These are phyloP conservation scores for Neuroterus valhalla DNA, from an alignment of 1,140 invertebrate genomes.

Conservation along the genomic window DNA sequence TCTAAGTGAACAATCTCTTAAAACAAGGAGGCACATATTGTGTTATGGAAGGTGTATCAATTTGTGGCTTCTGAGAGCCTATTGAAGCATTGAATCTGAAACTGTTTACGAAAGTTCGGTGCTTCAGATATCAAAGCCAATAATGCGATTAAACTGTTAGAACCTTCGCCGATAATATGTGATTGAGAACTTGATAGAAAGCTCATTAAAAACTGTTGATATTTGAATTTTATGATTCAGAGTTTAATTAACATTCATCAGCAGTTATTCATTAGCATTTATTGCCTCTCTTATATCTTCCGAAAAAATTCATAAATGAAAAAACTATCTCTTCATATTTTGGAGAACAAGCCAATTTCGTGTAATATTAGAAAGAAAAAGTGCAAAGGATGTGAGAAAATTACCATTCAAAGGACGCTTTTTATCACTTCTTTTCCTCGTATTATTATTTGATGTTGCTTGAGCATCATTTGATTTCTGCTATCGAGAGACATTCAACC, in stretches of 20 bases:
- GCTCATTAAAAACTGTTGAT: slow-evolving; percentile 3
- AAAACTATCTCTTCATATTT: too few relatives aligned
- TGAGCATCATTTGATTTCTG: not conserved
- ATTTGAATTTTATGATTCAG: too few relatives aligned
- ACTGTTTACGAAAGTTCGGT: not conserved
- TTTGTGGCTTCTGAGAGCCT: not conserved
- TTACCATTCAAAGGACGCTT: slow-evolving; percentile 2
- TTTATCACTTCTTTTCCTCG: slow-evolving; percentile 2
- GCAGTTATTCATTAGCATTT: too few relatives aligned
- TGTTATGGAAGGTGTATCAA: not conserved
- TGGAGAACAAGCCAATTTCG: not conserved
- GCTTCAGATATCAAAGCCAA: slow-evolving; percentile 2
- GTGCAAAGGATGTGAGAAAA: not conserved
- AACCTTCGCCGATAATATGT: not conserved
- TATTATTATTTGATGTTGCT: not conserved
- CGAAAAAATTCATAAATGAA: too few relatives aligned
- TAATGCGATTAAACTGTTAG: slow-evolving; percentile 9
- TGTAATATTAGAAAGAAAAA: not conserved
- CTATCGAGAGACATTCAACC: not conserved
- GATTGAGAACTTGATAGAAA: not conserved
- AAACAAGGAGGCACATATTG: too few relatives aligned
- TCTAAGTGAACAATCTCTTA: too few relatives aligned
- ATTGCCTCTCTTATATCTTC: too few relatives aligned
- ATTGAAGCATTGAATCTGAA: not conserved
- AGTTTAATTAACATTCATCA: too few relatives aligned